Conservation (phyloP, 2,888 invertebrate species). For the Cosmia pyralina region DNA sequence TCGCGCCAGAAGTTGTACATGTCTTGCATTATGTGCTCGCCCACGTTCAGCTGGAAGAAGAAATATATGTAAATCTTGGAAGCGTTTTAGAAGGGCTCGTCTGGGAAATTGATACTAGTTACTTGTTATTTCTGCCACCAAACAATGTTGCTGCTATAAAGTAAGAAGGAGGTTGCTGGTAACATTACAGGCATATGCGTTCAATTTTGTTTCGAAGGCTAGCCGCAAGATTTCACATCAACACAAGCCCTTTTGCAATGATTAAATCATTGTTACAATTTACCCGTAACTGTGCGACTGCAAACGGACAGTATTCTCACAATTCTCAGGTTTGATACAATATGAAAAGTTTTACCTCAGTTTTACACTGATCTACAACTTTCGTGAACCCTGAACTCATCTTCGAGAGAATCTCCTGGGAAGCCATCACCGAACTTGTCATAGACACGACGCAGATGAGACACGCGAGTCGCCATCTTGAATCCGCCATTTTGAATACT, state of each 20-base stretch:
- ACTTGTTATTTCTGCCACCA: background rate
- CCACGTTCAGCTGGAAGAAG: constrained; percentile 73
- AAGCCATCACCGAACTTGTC: constrained; percentile 52
- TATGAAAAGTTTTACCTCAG: constrained; percentile 73
- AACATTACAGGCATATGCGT: background rate
- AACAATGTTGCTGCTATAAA: too few relatives aligned
- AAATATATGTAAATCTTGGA: background rate
- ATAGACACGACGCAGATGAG: constrained; percentile 35
- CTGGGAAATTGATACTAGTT: background rate
- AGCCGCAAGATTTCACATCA: background rate
- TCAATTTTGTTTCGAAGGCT: background rate
- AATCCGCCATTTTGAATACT: constrained; percentile 52
- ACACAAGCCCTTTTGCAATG: background rate
- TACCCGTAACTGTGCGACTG: background rate
- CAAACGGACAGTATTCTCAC: background rate
- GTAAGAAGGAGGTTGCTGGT: background rate
- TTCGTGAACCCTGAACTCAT: constrained; percentile 76
- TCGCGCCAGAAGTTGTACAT: constrained; percentile 85
- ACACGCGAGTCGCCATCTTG: constrained; percentile 69
- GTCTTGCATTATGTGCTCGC: constrained; percentile 81
- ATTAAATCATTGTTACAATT: background rate
- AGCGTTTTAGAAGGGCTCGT: background rate
- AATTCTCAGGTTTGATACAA: background rate
- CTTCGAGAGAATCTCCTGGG: constrained; percentile 80
- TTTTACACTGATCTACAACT: constrained; percentile 77